Conservation (phyloP, 2,113 vertebrate species). For the Lanius collurio region DNA sequence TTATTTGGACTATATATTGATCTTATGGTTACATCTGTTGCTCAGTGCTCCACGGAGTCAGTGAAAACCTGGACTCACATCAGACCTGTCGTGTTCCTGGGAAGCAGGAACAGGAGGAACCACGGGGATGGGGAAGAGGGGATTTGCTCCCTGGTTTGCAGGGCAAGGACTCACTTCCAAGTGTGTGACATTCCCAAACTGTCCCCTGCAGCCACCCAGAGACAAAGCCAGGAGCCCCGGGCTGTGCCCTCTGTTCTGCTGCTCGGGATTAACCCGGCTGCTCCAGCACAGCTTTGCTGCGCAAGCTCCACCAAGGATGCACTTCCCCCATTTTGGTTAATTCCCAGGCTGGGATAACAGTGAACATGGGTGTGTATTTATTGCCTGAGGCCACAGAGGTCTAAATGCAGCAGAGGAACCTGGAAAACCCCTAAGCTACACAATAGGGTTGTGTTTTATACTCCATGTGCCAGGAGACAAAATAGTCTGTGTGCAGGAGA, state of each 20-base stretch:
- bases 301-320: neutral
- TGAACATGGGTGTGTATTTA: neutral
- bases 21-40: conserved; percentile 47
- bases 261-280: neutral
- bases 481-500: neutral
- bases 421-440: neutral
- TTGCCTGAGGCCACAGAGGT: neutral
- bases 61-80: neutral
- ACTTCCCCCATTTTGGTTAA: neutral
- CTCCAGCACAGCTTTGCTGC: neutral
- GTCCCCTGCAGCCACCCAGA: neutral
- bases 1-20: conserved; percentile 12
- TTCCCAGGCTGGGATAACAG: neutral
- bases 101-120: neutral
- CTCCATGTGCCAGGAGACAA: neutral
- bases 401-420: neutral
- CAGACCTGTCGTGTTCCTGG: neutral
- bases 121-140: rapidly evolving
- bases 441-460: neutral
- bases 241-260: neutral
- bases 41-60: neutral
- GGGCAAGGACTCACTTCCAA: neutral
- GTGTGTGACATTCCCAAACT: neutral
- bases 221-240: neutral
- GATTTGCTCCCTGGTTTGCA: neutral